Evolutionary conservation across 2,888 invertebrate species (phyloP), one percentile per base, ranked within the genome.

Genomic region (Graphium colonna): DNA sequence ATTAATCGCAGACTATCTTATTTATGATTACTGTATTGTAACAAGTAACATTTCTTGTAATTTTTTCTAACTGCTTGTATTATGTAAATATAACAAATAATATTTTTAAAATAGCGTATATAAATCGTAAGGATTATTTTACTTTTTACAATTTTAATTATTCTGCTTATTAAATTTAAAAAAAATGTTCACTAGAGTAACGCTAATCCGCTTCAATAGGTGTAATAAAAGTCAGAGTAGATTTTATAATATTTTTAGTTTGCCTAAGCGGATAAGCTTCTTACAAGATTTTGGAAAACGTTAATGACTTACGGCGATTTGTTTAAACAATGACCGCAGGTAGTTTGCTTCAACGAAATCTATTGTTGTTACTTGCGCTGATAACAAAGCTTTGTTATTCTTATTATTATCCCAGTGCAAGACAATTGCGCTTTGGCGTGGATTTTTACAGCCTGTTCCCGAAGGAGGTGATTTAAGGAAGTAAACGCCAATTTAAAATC

Each of bases 241-340:
- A 52, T 9, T 40, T 46, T 40, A 18, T 45, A 40, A 17, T 3
- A 40, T 33, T 12, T 28, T 49, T 49, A 10, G 17, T 41, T 31
- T n/a, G 1, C 17, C 40, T 33, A 21, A 10, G 40, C 36, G 10
- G 40, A 47, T 52, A 40, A 52, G 39, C 41, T 52, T 36, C 3
- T 18, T 40, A 36, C n/a, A 47, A 9, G 18, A 52, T 36, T 47
- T 36, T 9, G 16, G 16, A 41, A 52, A 36, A 13, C 12, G 16
- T 26, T 43, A 52, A 52, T 48, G 42, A 52, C 42, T 43, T 52
- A 47, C 36, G 36, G 15, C 16, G 18, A 52, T 36, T 45, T 41
- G 12, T 39, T 36, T 52, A 43, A 48, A 52, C 52, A 52, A 52
- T 38, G 33, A 42, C 17, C 12, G 13, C 52, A 52, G 52, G 52